Evolutionary conservation across 2,888 invertebrate genomes (phyloP), one percentile per base, ranked within the genome.

Genomic region (Myopa testacea): DNA sequence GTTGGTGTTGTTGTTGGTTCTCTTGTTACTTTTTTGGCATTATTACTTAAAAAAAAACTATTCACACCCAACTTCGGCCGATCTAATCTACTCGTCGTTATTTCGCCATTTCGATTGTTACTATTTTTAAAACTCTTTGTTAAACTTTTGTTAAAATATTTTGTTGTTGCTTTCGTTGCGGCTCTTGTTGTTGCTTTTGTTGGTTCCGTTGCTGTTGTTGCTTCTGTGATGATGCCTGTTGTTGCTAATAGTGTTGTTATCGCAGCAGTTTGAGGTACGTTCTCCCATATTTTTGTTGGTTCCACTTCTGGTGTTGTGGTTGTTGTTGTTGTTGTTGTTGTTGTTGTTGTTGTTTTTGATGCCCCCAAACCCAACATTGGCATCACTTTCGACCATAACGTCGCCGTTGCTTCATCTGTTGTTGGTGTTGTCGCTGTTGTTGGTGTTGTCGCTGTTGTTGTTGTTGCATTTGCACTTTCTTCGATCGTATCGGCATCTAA

Each of bases 321-420:
- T 80, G 77, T 78, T 79, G 80, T 63, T 52, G 78, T 45, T 65
- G 26, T 50, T 45, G 40, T 55, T 37, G 63, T 72, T 72, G 58
- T 58, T 65, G 76, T 78, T 80, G 77, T 78, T 79, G 80, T 63
- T 52, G 78, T 45, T 65, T 26, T 50, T 45, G 40, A 5, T 60
- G 37, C 50, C 14, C 16, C n/a, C 55, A 55, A 55, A 16, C 55
- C 3, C 1, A 55, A 55, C 69, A 26, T 65, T 4, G 34, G 34
- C 19, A 8, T 34, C 3, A 45, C 4, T 4, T 69, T 69, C 50
- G 50, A 34, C 38, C 69, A 10, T 4, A 19, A 19, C 7, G 10
- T 34, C 16, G 72, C 58, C n/a, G 50, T 16, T 16, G 38, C 65
- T 10, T 26, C 65, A 4, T 38, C 5, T 4, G 4, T 38, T 6